A percentile compares a stretch with the other conserved stretches of the same genome.
Evolutionary conservation across 2,888 invertebrate genomes (phyloP).

Genomic region (Dicycla oo): DNA sequence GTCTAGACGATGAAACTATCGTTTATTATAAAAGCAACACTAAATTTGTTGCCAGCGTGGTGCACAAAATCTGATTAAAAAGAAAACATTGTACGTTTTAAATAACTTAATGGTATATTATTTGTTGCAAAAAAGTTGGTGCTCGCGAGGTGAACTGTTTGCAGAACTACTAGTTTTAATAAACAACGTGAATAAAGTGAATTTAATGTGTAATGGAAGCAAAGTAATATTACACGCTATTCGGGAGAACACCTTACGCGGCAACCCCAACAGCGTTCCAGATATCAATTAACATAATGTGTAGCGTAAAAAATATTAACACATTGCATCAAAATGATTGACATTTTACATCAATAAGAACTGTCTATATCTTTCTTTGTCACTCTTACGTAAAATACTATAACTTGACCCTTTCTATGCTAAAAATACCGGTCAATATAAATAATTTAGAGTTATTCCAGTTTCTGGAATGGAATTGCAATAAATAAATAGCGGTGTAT

Average conservation of each 20-base stretch:
- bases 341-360: constrained; percentile 24
- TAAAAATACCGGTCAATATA: constrained; percentile 50
- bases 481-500: constrained; percentile 15
- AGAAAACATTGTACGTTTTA: no score
- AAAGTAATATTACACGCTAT: not conserved
- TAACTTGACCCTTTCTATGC: constrained; percentile 20
- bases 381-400: not conserved
- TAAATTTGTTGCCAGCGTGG: not conserved
- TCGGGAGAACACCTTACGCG: not conserved
- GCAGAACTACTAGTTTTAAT: not conserved
- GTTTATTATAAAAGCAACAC: no score
- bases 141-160: no score
- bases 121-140: no score
- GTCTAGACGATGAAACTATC: no score
- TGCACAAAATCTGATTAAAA: no score
- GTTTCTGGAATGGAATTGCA: constrained; percentile 7
- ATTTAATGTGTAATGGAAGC: not conserved
- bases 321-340: constrained; percentile 1
- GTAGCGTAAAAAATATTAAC: constrained; percentile 31
- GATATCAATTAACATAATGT: not conserved
- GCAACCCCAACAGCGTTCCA: constrained; percentile 54
- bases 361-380: constrained; percentile 19
- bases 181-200: not conserved
- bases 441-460: constrained; percentile 33
- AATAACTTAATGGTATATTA: no score